Evolutionary conservation across 2,797 vertebrate genomes (phyloP).

Genomic region (Balearica regulorum): DNA sequence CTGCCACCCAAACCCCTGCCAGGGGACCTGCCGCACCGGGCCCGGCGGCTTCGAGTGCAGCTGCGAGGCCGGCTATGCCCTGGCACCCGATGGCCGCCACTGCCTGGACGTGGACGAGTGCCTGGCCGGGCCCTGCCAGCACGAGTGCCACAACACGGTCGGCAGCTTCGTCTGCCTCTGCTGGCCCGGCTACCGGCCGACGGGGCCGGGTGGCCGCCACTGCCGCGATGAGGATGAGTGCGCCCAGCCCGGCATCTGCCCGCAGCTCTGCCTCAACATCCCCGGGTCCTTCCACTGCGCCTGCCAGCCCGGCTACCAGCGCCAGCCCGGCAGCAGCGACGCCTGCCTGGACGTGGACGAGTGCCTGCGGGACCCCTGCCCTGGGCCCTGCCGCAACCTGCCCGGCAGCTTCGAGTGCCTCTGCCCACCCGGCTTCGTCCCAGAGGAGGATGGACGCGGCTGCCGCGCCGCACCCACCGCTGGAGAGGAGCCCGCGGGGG

Average conservation of each 20-base stretch:
- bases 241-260: constrained; percentile 3
- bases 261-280: constrained; percentile 73
- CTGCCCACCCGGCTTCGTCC: constrained; percentile 45
- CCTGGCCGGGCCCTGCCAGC: constrained; percentile 7
- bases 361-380: constrained; percentile 62
- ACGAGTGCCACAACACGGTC: constrained; percentile 9
- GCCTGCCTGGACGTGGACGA: constrained; percentile 73
- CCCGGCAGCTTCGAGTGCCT: constrained; percentile 65
- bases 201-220: background rate
- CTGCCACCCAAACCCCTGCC: constrained; percentile 69
- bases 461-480: background rate
- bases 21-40: background rate
- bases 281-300: constrained; percentile 69
- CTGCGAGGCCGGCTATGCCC: constrained; percentile 22
- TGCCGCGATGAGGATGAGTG: constrained; percentile 76
- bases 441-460: background rate
- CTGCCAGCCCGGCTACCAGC: constrained; percentile 70
- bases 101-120: constrained; percentile 67
- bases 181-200: constrained; percentile 46
- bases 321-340: background rate
- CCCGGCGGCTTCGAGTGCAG: constrained; percentile 8
- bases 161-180: constrained; percentile 68
- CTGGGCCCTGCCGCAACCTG: constrained; percentile 64
- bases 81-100: background rate
- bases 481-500: background rate